Conservation (phyloP, 2,113 vertebrate genomes). For the Petroica traversi region DNA sequence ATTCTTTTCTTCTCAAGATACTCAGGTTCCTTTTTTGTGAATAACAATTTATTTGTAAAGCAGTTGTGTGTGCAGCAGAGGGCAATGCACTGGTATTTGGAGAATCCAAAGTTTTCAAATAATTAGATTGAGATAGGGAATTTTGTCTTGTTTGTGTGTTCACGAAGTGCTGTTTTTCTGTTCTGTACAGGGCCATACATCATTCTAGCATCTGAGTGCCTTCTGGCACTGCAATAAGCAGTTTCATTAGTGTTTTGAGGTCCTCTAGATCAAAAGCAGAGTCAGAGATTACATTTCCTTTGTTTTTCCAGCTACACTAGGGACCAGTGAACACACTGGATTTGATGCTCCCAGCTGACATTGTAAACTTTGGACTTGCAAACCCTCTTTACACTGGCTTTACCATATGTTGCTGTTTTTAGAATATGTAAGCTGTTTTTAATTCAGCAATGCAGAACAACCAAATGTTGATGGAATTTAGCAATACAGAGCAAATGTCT, state of each 20-base stretch:
- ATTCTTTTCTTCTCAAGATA: not conserved
- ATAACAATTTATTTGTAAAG: not conserved
- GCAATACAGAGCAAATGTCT: not conserved
- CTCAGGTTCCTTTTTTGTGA: not conserved
- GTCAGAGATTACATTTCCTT: not conserved
- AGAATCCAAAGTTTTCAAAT: not conserved
- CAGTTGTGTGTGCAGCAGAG: not conserved
- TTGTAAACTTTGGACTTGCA: not conserved
- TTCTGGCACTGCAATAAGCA: not conserved
- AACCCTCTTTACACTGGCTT: not conserved
- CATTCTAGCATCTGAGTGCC: not conserved
- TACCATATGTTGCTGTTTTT: not conserved
- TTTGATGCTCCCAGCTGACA: not conserved
- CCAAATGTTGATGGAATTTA: not conserved
- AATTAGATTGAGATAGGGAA: not conserved
- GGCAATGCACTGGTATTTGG: not conserved
- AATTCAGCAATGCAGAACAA: not conserved
- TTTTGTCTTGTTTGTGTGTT: not conserved
- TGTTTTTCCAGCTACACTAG: not conserved
- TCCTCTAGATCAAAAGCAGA: not conserved
- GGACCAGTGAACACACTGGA: not conserved
- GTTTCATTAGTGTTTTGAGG: not conserved
- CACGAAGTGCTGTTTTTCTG: not conserved
- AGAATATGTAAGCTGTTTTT: not conserved
- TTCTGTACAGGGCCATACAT: not conserved